Conservation (phyloP, 35 echinoderm and acorn worm genomes). For the Chiridota heheva region DNA sequence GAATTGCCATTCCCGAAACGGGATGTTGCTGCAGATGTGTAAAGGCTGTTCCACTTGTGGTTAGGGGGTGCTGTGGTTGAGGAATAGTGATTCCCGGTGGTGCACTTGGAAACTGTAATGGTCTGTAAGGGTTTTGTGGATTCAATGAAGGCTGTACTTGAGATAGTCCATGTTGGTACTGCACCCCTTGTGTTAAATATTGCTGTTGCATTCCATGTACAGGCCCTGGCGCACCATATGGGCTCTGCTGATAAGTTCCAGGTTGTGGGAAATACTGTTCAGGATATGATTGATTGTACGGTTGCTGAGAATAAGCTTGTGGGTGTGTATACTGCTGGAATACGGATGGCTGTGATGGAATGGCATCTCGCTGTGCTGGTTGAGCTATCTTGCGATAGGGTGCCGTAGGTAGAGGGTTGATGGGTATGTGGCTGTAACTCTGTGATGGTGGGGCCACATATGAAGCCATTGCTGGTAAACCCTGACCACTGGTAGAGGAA, state of each 20-base stretch:
- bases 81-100: conserved; percentile 49
- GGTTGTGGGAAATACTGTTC: conserved; percentile 72
- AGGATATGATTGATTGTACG: conserved; percentile 38
- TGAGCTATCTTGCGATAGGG: conserved; percentile 96
- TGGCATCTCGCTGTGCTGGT: conserved; percentile 64
- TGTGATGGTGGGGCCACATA: conserved; percentile 33
- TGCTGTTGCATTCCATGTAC: conserved; percentile 49
- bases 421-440: conserved; percentile 86
- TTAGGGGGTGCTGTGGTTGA: conserved; percentile 40
- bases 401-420: conserved; percentile 87
- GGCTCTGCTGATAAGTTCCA: conserved; percentile 42
- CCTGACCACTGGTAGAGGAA: conserved; percentile 33
- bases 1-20: conserved; percentile 18
- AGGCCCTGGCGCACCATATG: conserved; percentile 2
- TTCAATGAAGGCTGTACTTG: conserved; percentile 49
- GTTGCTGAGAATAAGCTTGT: conserved; percentile 55
- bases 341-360: conserved; percentile 46
- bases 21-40: conserved; percentile 34
- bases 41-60: conserved; percentile 48
- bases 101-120: conserved; percentile 16
- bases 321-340: conserved; percentile 69
- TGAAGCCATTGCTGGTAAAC: conserved; percentile 21
- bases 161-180: conserved; percentile 68
- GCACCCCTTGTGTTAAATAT: conserved; percentile 49
- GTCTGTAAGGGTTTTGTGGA: conserved; percentile 48